Evolutionary conservation across 2,888 invertebrate genomes (phyloP), one percentile per base, ranked within the genome.

Genomic region (Lepetodrilus schrolli): DNA sequence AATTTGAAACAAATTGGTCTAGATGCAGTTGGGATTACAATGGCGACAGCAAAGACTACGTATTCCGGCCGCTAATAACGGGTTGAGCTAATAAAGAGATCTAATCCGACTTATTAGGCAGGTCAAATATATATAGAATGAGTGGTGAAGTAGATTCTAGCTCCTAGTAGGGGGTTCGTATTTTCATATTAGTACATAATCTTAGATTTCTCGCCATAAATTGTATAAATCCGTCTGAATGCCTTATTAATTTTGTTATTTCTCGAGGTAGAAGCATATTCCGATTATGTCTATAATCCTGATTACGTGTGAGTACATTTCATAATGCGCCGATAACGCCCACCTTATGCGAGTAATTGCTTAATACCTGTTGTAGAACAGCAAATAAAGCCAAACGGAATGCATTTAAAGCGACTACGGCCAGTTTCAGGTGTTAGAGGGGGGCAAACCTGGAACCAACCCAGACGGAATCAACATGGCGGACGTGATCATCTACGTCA

Each of bases 161-260:
- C n/a, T n/a, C n/a, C n/a, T n/a, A n/a, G n/a, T n/a, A n/a, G n/a
- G n/a, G n/a, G n/a, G n/a, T 1, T 30, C 26, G 58, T 34, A 30
- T 30, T 43, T 34, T 23, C 58, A 58, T 58, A 58, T 58, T 58
- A 58, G 58, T 30, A 51, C 30, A 58, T 58, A 58, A 58, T 23
- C 58, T 58, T 17, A 23, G 58, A 58, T 30, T 58, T 30, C 34
- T 23, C 17, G 26, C 13, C 58, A 43, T 30, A 17, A 58, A 58
- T 13, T 7, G 30, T 34, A 17, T 58, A 30, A 58, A 58, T 58
- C 58, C 58, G 58, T 58, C 58, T 58, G 58, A 58, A 58, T 34
- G 30, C 58, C 58, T 48, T 58, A 58, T 58, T 58, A 58, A 58
- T 58, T n/a, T 58, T 30, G 58, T 58, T 58, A n/a, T 58, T 58